phyloP scores from a whole-genome alignment of 2,113 vertebrate species.

The Platichthys flesus region DNA sequence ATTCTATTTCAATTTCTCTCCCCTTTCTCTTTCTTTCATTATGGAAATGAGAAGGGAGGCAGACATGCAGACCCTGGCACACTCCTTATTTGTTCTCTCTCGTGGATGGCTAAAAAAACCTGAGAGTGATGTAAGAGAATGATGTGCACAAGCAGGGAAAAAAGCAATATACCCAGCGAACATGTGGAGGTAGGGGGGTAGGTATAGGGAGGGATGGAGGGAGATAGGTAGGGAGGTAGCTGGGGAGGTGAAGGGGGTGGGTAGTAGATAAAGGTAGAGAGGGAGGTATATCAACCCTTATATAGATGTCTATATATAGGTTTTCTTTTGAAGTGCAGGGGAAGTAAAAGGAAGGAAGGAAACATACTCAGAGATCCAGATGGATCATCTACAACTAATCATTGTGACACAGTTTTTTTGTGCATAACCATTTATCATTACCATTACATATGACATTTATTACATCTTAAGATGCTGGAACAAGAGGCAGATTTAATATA shows the following conservation, averaged over 20 bases:
- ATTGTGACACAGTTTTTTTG: too few species aligned
- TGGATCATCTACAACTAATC: neutral
- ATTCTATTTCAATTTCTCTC: slow-evolving; percentile 22
- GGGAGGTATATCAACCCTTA: neutral
- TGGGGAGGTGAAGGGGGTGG: neutral
- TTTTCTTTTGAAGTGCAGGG: neutral
- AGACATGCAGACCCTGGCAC: slow-evolving; percentile 71
- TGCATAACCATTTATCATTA: neutral
- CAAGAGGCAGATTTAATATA: neutral
- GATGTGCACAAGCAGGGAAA: slow-evolving; percentile 20
- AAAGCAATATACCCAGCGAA: slow-evolving; percentile 21
- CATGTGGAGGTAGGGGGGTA: neutral
- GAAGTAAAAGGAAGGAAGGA: neutral
- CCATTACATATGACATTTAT: neutral
- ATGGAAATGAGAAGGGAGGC: slow-evolving; percentile 59
- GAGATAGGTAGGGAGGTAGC: neutral
- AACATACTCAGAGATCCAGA: neutral
- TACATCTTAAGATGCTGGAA: neutral
- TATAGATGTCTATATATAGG: slow-evolving; percentile 1
- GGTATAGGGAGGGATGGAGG: neutral
- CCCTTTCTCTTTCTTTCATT: slow-evolving; percentile 31
- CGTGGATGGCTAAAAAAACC: slow-evolving; percentile 53
- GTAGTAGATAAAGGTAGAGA: neutral
- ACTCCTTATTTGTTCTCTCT: slow-evolving; percentile 68
- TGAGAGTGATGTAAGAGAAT: slow-evolving; percentile 23